Percentiles rank a stretch among this genome's conserved stretches.
phyloP scores from a whole-genome alignment of 2,113 vertebrate species.

The Myocastor coypus region DNA sequence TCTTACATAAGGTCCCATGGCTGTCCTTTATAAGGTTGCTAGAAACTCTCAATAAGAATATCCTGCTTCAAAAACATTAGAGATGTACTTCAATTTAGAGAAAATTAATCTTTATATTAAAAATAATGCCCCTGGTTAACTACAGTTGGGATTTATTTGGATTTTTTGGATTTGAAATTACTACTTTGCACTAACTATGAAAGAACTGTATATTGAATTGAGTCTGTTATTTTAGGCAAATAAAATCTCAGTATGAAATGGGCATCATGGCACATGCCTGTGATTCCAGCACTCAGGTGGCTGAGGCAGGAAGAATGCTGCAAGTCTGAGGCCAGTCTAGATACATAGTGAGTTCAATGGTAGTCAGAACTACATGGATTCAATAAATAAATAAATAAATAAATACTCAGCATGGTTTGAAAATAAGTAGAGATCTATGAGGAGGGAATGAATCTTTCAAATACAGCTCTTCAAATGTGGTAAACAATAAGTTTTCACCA shows the following conservation, averaged over 20 bases:
- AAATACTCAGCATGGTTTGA: neutral
- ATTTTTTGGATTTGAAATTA: constrained; percentile 54
- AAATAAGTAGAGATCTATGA: neutral
- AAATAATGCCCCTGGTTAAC: constrained; percentile 11
- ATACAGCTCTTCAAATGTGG: neutral
- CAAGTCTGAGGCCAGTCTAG: neutral
- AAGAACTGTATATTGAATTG: neutral
- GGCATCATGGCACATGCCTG: neutral
- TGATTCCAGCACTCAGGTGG: neutral
- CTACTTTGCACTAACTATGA: neutral
- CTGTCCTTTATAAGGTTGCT: neutral
- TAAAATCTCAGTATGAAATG: neutral
- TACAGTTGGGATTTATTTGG: neutral
- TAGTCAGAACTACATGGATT: neutral
- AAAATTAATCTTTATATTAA: constrained; percentile 7
- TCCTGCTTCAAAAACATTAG: constrained; percentile 29
- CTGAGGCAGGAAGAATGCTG: neutral
- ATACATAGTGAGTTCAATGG: neutral
- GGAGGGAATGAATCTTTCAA: neutral
- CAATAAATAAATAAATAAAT: no score
- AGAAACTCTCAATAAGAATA: constrained; percentile 32
- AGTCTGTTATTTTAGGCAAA: constrained; percentile 6
- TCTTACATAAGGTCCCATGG: neutral
- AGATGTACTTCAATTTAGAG: neutral
- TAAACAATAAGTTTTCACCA: neutral